A percentile compares a stretch with the other conserved stretches of the same genome.
phyloP scores from a whole-genome alignment of 2,113 vertebrate species.

The Ramphastos sulfuratus region DNA sequence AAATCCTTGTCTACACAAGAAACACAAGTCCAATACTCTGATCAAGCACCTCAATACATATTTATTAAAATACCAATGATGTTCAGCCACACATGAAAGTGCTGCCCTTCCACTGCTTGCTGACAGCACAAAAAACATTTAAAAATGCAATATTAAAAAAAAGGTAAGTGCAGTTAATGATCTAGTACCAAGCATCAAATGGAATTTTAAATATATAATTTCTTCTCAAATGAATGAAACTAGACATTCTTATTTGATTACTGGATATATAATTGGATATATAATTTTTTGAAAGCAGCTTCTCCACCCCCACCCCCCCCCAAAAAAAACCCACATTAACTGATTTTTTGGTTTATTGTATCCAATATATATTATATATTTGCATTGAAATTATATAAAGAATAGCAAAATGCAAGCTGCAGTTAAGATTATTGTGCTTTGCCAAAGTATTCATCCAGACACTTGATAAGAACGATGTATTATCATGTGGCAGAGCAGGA shows the following conservation, averaged over 20 bases:
- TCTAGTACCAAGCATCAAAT: neutral
- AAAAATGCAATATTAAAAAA: neutral
- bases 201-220: neutral
- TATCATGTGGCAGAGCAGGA: neutral
- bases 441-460: neutral
- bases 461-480: neutral
- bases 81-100: neutral
- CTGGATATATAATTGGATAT: no score
- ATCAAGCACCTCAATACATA: neutral
- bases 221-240: neutral
- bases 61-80: neutral
- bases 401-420: neutral
- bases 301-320: no score
- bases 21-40: neutral
- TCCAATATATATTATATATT: neutral
- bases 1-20: neutral
- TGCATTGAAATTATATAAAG: neutral
- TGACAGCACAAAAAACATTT: neutral
- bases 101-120: neutral
- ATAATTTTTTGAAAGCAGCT: neutral
- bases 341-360: neutral
- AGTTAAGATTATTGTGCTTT: neutral
- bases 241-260: neutral
- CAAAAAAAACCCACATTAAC: neutral
- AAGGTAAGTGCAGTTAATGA: neutral